phyloP scores from a whole-genome alignment of 2,797 vertebrate species.

The Hydrocynus forskahlii region DNA sequence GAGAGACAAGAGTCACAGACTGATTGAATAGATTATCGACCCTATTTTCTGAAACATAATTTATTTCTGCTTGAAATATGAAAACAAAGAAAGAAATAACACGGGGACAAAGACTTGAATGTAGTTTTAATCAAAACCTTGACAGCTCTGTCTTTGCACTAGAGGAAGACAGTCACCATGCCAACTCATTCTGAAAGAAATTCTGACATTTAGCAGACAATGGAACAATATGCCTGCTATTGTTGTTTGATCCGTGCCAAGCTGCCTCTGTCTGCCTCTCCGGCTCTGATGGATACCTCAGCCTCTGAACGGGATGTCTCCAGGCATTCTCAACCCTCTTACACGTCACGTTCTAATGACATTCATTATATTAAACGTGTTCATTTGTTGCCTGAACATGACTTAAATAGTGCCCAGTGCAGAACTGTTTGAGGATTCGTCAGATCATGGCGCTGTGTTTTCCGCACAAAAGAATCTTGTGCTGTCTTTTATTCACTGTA shows the following conservation, averaged over 20 bases:
- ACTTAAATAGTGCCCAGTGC: not conserved
- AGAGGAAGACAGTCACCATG: slow-evolving; percentile 62
- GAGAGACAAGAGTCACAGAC: slow-evolving; percentile 43
- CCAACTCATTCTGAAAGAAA: slow-evolving; percentile 66
- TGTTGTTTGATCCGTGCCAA: slow-evolving; percentile 65
- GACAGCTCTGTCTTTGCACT: slow-evolving; percentile 54
- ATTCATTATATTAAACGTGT: slow-evolving; percentile 22
- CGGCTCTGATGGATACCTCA: slow-evolving; percentile 47
- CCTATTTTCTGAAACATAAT: slow-evolving; percentile 64
- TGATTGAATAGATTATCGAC: slow-evolving; percentile 65
- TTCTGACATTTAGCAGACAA: slow-evolving; percentile 78
- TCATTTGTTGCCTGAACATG: slow-evolving; percentile 9
- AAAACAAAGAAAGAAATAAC: slow-evolving; percentile 30
- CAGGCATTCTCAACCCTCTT: slow-evolving; percentile 29
- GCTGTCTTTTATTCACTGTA: not conserved
- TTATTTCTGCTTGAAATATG: slow-evolving; percentile 66
- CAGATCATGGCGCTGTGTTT: not conserved
- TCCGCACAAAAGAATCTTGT: not conserved
- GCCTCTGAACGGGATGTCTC: slow-evolving; percentile 16
- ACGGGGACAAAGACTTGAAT: slow-evolving; percentile 63
- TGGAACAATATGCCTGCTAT: slow-evolving; percentile 63
- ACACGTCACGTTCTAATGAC: slow-evolving; percentile 34
- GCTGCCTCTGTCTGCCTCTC: slow-evolving; percentile 30
- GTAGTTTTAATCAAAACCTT: slow-evolving; percentile 67
- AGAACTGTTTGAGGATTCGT: not conserved